These are phyloP conservation scores for Zeuzera pyrina DNA, from an alignment of 2,888 invertebrate genomes.

Conservation along the genomic window DNA sequence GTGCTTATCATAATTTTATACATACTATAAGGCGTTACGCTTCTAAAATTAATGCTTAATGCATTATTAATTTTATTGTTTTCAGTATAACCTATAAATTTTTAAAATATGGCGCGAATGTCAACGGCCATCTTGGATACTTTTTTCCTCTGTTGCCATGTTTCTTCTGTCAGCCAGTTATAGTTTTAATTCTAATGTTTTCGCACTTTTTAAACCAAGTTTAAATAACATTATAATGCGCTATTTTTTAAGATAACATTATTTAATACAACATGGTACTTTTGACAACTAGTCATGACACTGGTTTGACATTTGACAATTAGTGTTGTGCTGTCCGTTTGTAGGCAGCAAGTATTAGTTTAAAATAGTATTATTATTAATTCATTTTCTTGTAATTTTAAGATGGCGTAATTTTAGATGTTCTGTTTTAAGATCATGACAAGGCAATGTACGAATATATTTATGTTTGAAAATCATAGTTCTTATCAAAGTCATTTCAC, in stretches of 20 bases:
- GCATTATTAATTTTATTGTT: conserved; percentile 33
- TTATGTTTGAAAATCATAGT: conserved; percentile 9
- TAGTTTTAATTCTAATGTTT: background rate
- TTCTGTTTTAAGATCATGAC: conserved; percentile 65
- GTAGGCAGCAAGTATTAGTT: conserved; percentile 46
- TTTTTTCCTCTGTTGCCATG: background rate
- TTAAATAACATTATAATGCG: background rate
- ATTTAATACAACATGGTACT: background rate
- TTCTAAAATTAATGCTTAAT: conserved; percentile 52
- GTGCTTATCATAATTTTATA: conserved; percentile 36
- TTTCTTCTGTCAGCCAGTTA: background rate
- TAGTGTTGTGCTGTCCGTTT: conserved; percentile 26
- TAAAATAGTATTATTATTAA: conserved; percentile 18
- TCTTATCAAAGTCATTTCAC: background rate
- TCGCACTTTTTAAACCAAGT: background rate
- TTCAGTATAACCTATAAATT: conserved; percentile 4
- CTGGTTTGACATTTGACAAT: conserved; percentile 42
- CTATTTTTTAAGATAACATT: background rate
- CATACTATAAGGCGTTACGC: conserved; percentile 33
- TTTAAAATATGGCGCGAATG: background rate
- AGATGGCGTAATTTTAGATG: conserved; percentile 69
- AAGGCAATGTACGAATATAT: conserved; percentile 53
- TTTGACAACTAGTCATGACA: conserved; percentile 55
- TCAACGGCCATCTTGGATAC: background rate
- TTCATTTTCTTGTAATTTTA: conserved; percentile 40